Evolutionary conservation across 2,888 invertebrate species (phyloP), one percentile per base, ranked within the genome.

Genomic region (Diarsia brunnea): DNA sequence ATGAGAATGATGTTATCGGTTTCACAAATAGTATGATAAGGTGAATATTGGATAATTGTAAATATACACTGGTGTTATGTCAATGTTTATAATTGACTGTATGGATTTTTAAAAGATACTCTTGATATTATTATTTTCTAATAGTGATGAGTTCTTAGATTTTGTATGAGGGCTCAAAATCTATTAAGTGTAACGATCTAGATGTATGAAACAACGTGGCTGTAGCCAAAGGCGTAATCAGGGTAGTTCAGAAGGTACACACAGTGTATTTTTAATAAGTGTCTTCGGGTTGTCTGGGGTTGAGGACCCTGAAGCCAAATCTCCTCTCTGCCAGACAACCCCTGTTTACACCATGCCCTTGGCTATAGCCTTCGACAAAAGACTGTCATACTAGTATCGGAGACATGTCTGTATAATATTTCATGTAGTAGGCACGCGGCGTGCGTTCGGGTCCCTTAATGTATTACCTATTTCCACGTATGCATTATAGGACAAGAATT

Each of bases 21-120:
- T 82, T 84, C 76, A 83, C 61, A 82, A 80, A 70, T 83, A 73
- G 61, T 70, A 61, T 19, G 55, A 43, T 80, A 80, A 65, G 73
- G 19, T 80, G 49, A 77, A 69, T 73, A 84, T 82, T 84, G 73
- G 69, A 73, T 84, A 73, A 72, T 74, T 83, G 82, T 83, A 83
- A 81, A 83, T 83, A 83, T 77, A 73, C 49, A 83, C 60, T 72
- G 64, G 72, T 78, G 68, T 80, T 69, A 69, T 24, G 71, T 81
- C 77, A 69, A 66, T 73, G 77, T 81, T 84, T 73, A 80, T 81
- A 81, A 60, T 73, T 78, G 79, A 74, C 38, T 70, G 64, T 69
- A 72, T 61, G 74, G 51, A 79, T 73, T 84, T 70, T 77, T 27
- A 19, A 73, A 76, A 63, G 27, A 73, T 82, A 76, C 63, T 82